Conservation (phyloP, 2,888 invertebrate genomes). For the Epinotia bilunana region DNA sequence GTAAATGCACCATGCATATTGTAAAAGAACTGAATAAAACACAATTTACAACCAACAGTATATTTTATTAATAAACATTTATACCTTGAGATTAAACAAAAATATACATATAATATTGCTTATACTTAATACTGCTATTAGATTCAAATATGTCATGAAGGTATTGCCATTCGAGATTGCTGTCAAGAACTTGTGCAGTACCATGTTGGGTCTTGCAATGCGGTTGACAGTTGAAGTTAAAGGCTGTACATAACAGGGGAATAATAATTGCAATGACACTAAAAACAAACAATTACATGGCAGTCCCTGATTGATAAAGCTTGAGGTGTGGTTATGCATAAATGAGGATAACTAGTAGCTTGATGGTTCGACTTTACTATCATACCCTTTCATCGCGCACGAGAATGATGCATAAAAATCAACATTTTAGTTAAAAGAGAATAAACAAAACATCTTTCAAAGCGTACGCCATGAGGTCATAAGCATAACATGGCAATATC, state of each 20-base stretch:
- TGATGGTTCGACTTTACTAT: background rate
- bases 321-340: background rate
- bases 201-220: conserved; percentile 15
- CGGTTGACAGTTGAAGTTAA: conserved; percentile 30
- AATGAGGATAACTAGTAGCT: background rate
- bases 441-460: background rate
- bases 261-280: conserved; percentile 39
- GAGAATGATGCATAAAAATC: background rate
- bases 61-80: conserved; percentile 83
- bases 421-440: background rate
- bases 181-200: conserved; percentile 52
- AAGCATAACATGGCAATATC: background rate
- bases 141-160: conserved; percentile 66
- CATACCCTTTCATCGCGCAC: background rate
- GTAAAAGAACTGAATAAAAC: conserved; percentile 55
- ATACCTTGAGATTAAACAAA: conserved; percentile 76
- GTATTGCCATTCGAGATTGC: conserved; percentile 51
- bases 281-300: conserved; percentile 35
- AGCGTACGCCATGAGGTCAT: background rate
- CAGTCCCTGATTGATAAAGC: conserved; percentile 17
- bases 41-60: conserved; percentile 79
- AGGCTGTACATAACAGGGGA: background rate
- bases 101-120: conserved; percentile 73
- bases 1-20: conserved; percentile 27
- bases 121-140: conserved; percentile 77